A percentile compares a stretch with the other conserved stretches of the same genome.
These are phyloP conservation scores for Drosophila barbarae DNA, from an alignment of 2,888 invertebrate genomes.

Conservation along the genomic window DNA sequence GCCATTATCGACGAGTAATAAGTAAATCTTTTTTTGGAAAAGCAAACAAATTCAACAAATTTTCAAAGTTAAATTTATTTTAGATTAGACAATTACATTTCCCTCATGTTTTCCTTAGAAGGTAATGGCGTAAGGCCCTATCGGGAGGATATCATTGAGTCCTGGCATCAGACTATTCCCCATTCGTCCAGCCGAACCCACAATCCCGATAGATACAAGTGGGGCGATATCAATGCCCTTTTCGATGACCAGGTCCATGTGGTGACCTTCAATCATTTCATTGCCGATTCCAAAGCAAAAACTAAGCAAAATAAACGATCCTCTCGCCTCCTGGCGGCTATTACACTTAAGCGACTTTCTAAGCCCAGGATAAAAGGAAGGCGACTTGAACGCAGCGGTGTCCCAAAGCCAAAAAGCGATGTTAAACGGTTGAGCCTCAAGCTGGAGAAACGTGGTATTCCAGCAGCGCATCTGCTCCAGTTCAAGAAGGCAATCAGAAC, in stretches of 20 bases:
- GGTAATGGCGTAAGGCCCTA: not conserved
- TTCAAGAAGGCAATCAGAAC: not conserved
- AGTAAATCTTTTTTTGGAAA: no score
- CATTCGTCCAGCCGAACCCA: no score
- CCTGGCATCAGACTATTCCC: not conserved
- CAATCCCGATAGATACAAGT: not conserved
- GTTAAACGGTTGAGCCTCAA: not conserved
- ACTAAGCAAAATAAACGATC: not conserved
- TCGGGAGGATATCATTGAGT: not conserved
- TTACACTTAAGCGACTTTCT: not conserved
- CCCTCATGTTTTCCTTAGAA: not conserved
- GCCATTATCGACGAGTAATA: no score
- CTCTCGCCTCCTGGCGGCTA: not conserved
- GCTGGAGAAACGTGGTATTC: not conserved
- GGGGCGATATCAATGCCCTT: not conserved
- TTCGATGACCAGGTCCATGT: not conserved
- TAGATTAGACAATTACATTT: no score
- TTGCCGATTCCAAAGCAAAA: no score
- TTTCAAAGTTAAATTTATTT: not conserved
- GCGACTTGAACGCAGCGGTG: not conserved
- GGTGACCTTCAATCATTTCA: not conserved
- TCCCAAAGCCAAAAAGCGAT: no score
- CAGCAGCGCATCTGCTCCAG: not conserved
- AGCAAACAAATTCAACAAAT: not conserved
- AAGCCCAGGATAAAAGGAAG: not conserved